These are phyloP conservation scores for Sphyrna mokarran DNA, from an alignment of 2,113 vertebrate genomes.

Conservation along the genomic window DNA sequence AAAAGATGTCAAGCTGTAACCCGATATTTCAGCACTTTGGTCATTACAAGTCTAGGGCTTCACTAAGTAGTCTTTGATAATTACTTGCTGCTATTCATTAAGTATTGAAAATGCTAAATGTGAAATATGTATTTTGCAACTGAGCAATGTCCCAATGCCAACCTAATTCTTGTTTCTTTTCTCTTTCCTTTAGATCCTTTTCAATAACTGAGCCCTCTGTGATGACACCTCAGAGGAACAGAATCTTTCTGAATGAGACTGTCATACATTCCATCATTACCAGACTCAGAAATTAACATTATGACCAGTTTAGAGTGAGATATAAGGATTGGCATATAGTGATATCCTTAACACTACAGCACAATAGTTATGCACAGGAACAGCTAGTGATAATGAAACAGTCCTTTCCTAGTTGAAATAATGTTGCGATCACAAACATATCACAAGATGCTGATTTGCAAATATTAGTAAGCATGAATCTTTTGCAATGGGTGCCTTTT, in stretches of 20 bases:
- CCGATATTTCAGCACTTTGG: too few relatives aligned
- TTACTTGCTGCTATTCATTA: neutral
- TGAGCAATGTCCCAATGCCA: neutral
- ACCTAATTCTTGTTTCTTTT: neutral
- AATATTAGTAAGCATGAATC: neutral
- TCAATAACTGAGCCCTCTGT: neutral
- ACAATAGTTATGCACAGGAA: neutral
- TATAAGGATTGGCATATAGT: neutral
- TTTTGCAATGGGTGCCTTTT: neutral
- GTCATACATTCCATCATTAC: neutral
- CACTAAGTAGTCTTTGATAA: neutral
- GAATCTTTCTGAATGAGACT: neutral
- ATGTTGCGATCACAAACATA: neutral
- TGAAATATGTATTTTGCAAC: neutral
- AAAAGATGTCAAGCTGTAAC: neutral
- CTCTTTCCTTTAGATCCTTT: neutral
- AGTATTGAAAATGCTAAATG: neutral
- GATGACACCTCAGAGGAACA: neutral
- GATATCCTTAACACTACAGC: too few relatives aligned
- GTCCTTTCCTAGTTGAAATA: neutral
- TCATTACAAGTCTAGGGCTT: neutral
- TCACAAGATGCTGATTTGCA: neutral
- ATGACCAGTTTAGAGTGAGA: neutral
- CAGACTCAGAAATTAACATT: neutral
- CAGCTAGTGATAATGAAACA: neutral